A percentile compares a stretch with the other conserved stretches of the same genome.
Conservation (phyloP, 2,888 invertebrate genomes). For the Eumerus sabulonum region DNA sequence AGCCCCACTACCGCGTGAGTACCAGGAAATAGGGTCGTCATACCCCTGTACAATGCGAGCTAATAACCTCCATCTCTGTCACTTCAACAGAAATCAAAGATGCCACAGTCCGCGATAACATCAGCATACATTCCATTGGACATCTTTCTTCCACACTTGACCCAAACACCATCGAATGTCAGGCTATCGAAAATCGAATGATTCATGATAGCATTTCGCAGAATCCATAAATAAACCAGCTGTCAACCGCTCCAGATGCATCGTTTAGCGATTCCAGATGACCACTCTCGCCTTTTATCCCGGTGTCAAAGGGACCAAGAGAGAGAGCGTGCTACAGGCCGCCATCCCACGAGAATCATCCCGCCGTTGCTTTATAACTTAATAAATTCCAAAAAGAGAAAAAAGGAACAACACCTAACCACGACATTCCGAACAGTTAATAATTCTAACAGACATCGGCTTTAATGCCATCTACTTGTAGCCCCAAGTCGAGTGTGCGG, state of each 20-base stretch:
- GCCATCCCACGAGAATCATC: conserved; percentile 21
- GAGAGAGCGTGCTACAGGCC: conserved; percentile 6
- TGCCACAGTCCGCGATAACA: no score
- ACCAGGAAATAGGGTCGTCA: no score
- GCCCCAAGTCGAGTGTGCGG: conserved; percentile 30
- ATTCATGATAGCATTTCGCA: conserved; percentile 47
- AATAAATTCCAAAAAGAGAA: conserved; percentile 49
- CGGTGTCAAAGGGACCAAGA: not conserved
- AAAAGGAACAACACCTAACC: conserved; percentile 12
- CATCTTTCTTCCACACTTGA: not conserved
- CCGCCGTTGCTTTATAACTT: conserved; percentile 58
- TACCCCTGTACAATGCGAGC: no score
- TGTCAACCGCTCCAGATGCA: conserved; percentile 11
- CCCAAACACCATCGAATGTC: conserved; percentile 54
- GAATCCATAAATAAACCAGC: conserved; percentile 37
- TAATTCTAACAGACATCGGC: conserved; percentile 61
- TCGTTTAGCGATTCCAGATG: conserved; percentile 26
- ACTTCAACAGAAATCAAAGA: not conserved
- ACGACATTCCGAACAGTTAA: conserved; percentile 60
- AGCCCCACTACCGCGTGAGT: no score
- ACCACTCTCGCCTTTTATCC: conserved; percentile 28
- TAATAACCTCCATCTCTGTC: not conserved
- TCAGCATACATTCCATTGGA: no score
- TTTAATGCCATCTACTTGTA: conserved; percentile 47
- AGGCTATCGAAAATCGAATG: conserved; percentile 55